phyloP scores from a whole-genome alignment of 1,140 invertebrate species.

The Phthorimaea operculella region DNA sequence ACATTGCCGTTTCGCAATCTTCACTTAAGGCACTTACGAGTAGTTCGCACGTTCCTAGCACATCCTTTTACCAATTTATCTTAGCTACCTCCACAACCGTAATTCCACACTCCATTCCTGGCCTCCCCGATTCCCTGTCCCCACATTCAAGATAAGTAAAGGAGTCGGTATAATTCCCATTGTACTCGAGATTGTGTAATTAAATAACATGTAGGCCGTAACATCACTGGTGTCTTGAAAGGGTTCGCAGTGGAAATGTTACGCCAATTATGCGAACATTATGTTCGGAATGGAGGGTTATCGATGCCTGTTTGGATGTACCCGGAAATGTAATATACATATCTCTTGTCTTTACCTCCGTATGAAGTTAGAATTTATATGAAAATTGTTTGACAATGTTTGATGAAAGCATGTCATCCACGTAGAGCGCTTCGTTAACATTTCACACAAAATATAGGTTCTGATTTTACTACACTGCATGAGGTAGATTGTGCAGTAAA shows the following conservation, averaged over 20 bases:
- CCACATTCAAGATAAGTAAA: slow-evolving; percentile 30
- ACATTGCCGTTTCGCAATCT: too few species aligned
- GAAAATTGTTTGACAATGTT: neutral
- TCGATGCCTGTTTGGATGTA: slow-evolving; percentile 32
- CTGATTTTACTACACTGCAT: too few species aligned
- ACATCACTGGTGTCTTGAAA: slow-evolving; percentile 62
- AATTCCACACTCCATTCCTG: neutral
- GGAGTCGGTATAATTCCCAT: slow-evolving; percentile 53
- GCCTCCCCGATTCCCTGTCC: slow-evolving; percentile 8
- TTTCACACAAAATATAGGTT: too few species aligned
- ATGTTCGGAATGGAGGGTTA: slow-evolving; percentile 60
- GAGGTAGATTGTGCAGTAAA: too few species aligned
- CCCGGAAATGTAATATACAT: neutral
- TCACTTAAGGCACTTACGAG: too few species aligned
- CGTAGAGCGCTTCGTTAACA: too few species aligned
- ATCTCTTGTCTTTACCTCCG: neutral
- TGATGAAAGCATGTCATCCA: neutral
- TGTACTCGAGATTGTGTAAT: slow-evolving; percentile 62
- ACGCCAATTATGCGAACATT: slow-evolving; percentile 66
- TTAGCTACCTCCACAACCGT: too few species aligned
- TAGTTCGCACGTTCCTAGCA: too few species aligned
- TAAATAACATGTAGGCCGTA: slow-evolving; percentile 66
- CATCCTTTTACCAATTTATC: too few species aligned
- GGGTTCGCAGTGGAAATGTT: slow-evolving; percentile 63
- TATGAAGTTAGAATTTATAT: neutral